These are phyloP conservation scores for Sphinx pinastri DNA, from an alignment of 2,888 invertebrate species.

Conservation along the genomic window DNA sequence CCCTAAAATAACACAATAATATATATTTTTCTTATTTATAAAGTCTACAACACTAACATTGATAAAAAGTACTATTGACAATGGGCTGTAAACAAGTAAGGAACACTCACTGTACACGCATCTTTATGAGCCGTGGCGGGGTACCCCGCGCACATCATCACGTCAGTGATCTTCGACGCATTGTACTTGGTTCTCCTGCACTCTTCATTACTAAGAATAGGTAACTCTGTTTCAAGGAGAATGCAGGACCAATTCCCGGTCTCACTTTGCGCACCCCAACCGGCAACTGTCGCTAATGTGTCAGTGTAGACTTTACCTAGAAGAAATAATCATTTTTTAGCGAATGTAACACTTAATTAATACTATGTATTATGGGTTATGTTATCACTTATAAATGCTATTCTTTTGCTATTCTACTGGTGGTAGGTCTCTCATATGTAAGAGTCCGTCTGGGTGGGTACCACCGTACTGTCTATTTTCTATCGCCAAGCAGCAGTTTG, in stretches of 20 bases:
- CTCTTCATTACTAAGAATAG: conserved; percentile 86
- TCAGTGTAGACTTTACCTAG: conserved; percentile 87
- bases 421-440: no score
- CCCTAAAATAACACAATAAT: conserved; percentile 78
- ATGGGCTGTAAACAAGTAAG: neutral
- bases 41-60: neutral
- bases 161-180: conserved; percentile 92
- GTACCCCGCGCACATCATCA: conserved; percentile 94
- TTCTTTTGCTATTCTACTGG: no score
- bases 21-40: no score
- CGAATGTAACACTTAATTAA: no score
- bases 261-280: conserved; percentile 94
- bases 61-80: neutral
- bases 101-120: conserved; percentile 88
- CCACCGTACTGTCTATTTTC: no score
- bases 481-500: no score
- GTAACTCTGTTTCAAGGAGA: conserved; percentile 91
- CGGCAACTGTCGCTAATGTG: conserved; percentile 88
- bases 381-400: no score
- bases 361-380: no score
- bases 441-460: no score
- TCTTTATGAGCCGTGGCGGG: conserved; percentile 89
- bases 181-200: conserved; percentile 92
- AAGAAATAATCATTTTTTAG: conserved; percentile 33
- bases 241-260: conserved; percentile 92